These are phyloP conservation scores for Brachirus orientalis DNA, from an alignment of 2,113 vertebrate species.

Conservation along the genomic window DNA sequence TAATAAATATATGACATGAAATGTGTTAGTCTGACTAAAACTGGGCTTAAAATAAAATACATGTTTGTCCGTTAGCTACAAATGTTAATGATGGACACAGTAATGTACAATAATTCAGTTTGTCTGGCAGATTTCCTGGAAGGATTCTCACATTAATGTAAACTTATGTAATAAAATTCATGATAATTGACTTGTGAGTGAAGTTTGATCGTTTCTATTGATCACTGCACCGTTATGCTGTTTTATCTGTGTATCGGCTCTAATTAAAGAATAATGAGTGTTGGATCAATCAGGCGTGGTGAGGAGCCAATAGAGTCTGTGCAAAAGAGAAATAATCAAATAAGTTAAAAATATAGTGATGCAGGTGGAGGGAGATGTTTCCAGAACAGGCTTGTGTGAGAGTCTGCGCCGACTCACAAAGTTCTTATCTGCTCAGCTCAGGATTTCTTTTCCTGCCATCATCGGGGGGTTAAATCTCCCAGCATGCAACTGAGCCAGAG, in stretches of 20 bases:
- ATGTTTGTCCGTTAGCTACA: too few relatives aligned
- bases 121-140: too few relatives aligned
- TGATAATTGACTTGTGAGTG: constrained; percentile 5
- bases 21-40: too few relatives aligned
- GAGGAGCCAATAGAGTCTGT: too few relatives aligned
- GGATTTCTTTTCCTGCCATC: constrained; percentile 64
- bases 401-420: too few relatives aligned
- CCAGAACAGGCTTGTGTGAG: neutral
- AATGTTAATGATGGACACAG: too few relatives aligned
- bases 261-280: constrained; percentile 55
- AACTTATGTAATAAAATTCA: neutral
- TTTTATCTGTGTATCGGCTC: constrained; percentile 4
- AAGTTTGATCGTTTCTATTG: constrained; percentile 11
- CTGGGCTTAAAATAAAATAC: too few relatives aligned
- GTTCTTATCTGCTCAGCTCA: constrained; percentile 77
- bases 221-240: constrained; percentile 1
- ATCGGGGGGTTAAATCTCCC: constrained; percentile 74
- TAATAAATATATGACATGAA: too few relatives aligned
- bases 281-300: neutral
- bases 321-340: too few relatives aligned
- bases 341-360: neutral
- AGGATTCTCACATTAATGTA: too few relatives aligned
- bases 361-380: constrained; percentile 5
- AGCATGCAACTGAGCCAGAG: constrained; percentile 43
- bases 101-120: too few relatives aligned